phyloP scores from a whole-genome alignment of 2,888 invertebrate species.

The Pollenia griseotomentosa region DNA sequence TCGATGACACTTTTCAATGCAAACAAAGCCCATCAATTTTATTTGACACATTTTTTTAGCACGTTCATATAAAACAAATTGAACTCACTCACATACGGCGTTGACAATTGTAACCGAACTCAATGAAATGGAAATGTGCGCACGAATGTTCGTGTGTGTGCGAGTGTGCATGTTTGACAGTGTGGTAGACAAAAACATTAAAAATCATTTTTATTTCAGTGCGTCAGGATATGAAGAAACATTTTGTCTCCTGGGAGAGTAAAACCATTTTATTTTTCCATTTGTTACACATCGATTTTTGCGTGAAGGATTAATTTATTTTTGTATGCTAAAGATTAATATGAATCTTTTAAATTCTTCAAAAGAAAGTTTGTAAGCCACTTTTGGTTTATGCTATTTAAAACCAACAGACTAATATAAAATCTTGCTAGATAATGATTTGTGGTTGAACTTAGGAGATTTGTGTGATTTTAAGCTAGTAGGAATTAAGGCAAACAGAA shows the following conservation, averaged over 20 bases:
- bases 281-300: not conserved
- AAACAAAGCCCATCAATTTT: conserved; percentile 49
- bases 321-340: not conserved
- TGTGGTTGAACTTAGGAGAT: not conserved
- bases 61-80: conserved; percentile 25
- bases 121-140: conserved; percentile 29
- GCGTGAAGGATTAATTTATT: not conserved
- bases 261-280: conserved; percentile 9
- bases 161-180: not conserved
- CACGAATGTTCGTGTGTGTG: not conserved
- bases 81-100: not conserved
- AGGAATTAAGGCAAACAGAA: not conserved
- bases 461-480: not conserved
- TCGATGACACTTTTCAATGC: conserved; percentile 9
- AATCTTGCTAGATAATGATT: not conserved
- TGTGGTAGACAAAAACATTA: conserved; percentile 9
- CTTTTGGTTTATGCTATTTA: not conserved
- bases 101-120: conserved; percentile 38
- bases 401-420: not conserved
- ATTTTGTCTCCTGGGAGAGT: not conserved
- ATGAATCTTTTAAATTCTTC: not conserved
- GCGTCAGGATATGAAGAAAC: not conserved
- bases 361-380: not conserved
- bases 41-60: conserved; percentile 64
- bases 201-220: not conserved